Conservation (phyloP, 2,797 vertebrate genomes). For the Mus minutoides region DNA sequence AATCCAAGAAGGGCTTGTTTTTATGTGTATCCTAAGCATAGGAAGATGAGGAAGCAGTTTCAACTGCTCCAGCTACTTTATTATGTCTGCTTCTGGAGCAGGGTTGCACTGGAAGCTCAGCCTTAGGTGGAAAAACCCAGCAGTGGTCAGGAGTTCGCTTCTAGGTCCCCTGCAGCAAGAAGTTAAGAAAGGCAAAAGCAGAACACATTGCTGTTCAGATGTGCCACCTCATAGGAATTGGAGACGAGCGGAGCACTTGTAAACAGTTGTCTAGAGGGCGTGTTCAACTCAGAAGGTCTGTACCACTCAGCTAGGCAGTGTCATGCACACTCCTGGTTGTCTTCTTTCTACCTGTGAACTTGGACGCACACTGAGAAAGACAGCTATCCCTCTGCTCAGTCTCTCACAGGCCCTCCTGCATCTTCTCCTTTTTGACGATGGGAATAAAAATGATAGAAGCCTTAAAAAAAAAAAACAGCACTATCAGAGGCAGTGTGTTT, state of each 20-base stretch:
- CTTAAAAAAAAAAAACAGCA: not conserved
- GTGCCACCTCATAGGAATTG: not conserved
- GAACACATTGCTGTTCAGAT: not conserved
- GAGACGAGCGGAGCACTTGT: not conserved
- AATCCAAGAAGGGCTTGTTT: not conserved
- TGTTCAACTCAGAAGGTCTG: not conserved
- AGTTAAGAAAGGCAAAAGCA: constrained; percentile 2
- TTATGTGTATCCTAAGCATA: not conserved
- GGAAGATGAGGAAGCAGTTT: not conserved
- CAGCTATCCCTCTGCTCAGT: not conserved
- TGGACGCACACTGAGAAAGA: not conserved
- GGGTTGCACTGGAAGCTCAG: not conserved
- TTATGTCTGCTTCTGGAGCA: constrained; percentile 26
- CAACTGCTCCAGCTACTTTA: not conserved
- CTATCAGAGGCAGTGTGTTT: not conserved
- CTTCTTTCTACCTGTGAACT: not conserved
- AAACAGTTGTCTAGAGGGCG: not conserved
- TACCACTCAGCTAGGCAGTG: not conserved
- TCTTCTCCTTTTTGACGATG: not conserved
- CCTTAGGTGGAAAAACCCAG: constrained; percentile 6
- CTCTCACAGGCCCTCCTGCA: not conserved
- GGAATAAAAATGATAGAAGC: not conserved
- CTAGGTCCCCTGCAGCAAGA: not conserved
- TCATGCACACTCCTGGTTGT: not conserved
- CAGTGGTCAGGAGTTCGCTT: not conserved